Evolutionary conservation across 2,797 vertebrate species (phyloP).

Genomic region (Onychomys arenicola): DNA sequence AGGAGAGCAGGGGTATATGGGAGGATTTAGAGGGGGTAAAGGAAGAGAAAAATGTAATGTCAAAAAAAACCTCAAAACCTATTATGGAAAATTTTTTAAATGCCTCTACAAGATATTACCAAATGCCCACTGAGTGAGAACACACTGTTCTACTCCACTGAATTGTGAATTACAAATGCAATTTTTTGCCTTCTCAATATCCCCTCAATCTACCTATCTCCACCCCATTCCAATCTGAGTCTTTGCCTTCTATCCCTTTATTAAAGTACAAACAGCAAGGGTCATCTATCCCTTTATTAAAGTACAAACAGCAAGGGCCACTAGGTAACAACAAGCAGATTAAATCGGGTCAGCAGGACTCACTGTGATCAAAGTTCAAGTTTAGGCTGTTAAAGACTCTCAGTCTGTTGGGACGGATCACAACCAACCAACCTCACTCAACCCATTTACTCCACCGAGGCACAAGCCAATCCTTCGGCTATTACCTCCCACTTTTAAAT

Average conservation of each 20-base stretch:
- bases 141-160: conserved; percentile 8
- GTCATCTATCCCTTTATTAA: conserved; percentile 16
- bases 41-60: neutral
- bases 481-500: neutral
- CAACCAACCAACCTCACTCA: neutral
- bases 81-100: neutral
- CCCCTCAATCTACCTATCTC: neutral
- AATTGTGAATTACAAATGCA: conserved; percentile 33
- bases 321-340: conserved; percentile 5
- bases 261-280: conserved; percentile 46
- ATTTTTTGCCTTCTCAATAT: neutral
- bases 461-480: neutral
- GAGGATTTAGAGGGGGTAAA: neutral
- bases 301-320: conserved; percentile 39
- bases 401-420: neutral
- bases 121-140: conserved; percentile 54
- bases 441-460: neutral
- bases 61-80: neutral
- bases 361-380: conserved; percentile 63
- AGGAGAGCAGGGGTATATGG: neutral
- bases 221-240: neutral
- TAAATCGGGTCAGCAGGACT: conserved; percentile 65
- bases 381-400: neutral
- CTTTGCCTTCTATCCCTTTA: conserved; percentile 24
- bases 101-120: conserved; percentile 26